Percentiles rank a stretch among this genome's conserved stretches.
Evolutionary conservation across 2,113 vertebrate species (phyloP).

Genomic region (Emydura subglobosa): DNA sequence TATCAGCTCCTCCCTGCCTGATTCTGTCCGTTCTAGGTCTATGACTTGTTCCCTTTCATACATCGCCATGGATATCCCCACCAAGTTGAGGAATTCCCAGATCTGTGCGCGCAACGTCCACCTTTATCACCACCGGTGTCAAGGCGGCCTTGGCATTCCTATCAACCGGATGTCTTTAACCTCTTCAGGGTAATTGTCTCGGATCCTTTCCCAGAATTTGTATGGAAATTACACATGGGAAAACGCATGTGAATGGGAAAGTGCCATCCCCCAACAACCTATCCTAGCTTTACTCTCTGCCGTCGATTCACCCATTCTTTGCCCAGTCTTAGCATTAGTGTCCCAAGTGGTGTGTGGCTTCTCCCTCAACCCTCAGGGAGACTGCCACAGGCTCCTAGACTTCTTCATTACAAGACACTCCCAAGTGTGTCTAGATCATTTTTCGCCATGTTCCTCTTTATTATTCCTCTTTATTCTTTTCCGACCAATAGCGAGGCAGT

Average conservation of each 20-base stretch:
- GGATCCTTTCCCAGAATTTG: neutral
- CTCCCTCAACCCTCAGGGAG: neutral
- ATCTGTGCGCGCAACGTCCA: slow-evolving; percentile 13
- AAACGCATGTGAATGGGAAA: neutral
- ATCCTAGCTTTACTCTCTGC: neutral
- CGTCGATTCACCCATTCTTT: neutral
- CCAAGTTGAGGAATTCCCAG: slow-evolving; percentile 53
- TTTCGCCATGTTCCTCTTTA: neutral
- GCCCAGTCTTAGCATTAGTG: neutral
- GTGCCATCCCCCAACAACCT: neutral
- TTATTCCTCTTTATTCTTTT: neutral
- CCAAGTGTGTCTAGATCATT: neutral
- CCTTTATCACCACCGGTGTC: neutral
- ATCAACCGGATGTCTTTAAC: slow-evolving; percentile 61
- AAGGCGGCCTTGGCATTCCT: slow-evolving; percentile 1
- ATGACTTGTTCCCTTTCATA: slow-evolving; percentile 57
- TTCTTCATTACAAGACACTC: neutral
- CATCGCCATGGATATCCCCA: slow-evolving; percentile 48
- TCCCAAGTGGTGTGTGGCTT: neutral
- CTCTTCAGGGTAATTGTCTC: slow-evolving; percentile 52
- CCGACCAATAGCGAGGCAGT: neutral
- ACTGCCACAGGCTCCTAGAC: neutral
- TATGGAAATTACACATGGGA: neutral
- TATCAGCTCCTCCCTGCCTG: neutral
- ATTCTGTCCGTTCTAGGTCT: slow-evolving; percentile 35